Evolutionary conservation across 2,888 invertebrate species (phyloP).

Genomic region (Omphaloscelis lunosa): DNA sequence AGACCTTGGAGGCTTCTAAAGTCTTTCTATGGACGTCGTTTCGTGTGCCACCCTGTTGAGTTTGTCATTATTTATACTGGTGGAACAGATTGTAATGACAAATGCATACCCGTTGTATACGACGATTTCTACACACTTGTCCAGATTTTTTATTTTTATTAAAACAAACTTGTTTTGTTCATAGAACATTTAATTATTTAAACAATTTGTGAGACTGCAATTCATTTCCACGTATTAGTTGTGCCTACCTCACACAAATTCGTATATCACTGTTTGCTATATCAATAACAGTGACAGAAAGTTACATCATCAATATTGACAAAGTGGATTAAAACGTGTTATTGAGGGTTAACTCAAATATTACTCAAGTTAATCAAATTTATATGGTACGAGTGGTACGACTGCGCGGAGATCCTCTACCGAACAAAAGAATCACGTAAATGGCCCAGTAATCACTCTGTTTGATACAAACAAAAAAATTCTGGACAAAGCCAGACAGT

Average conservation of each 20-base stretch:
- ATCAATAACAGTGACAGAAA: not conserved
- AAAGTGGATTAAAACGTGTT: not conserved
- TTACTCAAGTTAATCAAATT: not conserved
- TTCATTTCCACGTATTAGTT: not conserved
- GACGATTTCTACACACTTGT: not conserved
- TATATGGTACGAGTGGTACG: not conserved
- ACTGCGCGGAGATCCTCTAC: not conserved
- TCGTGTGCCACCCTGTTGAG: too few species aligned
- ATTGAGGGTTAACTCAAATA: not conserved
- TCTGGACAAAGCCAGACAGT: not conserved
- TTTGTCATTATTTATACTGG: not conserved
- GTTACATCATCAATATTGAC: not conserved
- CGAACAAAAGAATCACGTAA: not conserved
- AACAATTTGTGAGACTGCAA: not conserved
- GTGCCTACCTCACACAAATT: not conserved
- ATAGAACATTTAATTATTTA: conserved; percentile 5
- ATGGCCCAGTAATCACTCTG: not conserved
- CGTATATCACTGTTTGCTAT: not conserved
- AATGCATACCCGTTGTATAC: not conserved
- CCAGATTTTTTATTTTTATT: too few species aligned
- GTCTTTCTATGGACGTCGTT: too few species aligned
- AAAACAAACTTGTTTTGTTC: not conserved
- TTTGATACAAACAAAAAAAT: too few species aligned
- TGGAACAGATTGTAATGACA: not conserved
- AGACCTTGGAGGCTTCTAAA: too few species aligned